Conservation (phyloP, 2,888 invertebrate genomes). For the Amiota minor region DNA sequence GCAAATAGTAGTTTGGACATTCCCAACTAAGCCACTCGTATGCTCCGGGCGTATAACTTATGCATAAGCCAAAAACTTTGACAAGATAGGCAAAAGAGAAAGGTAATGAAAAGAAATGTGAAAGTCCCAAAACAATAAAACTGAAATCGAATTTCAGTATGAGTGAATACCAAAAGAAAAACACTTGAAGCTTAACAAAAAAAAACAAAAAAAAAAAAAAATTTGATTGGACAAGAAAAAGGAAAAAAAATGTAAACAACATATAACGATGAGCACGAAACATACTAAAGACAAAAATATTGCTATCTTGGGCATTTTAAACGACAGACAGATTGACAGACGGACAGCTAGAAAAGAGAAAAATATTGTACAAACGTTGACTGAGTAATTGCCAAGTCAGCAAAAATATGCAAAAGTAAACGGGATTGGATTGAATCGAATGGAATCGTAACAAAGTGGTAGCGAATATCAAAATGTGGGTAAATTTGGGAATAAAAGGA, state of each 20-base stretch:
- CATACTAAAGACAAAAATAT: background rate
- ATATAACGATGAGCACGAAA: background rate
- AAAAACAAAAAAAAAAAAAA: background rate
- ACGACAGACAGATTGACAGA: background rate
- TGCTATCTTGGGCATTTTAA: constrained; percentile 20
- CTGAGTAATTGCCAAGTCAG: constrained; percentile 57
- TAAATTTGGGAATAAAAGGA: too few species aligned
- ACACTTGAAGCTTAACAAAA: constrained; percentile 4
- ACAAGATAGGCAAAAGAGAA: constrained; percentile 18
- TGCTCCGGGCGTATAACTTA: background rate
- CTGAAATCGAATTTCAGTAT: constrained; percentile 1
- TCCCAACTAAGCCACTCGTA: too few species aligned
- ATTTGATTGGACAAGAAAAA: background rate
- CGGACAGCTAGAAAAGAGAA: too few species aligned
- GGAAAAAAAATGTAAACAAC: background rate
- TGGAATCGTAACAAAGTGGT: too few species aligned
- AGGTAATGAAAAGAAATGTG: constrained; percentile 8
- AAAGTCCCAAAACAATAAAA: constrained; percentile 3
- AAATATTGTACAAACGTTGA: background rate
- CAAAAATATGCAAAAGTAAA: constrained; percentile 38
- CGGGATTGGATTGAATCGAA: background rate
- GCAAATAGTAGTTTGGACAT: background rate
- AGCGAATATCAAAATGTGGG: too few species aligned
- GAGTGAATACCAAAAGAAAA: background rate
- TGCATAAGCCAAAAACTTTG: background rate